Conservation (phyloP, 2,113 vertebrate genomes). For the Oenanthe melanoleuca region DNA sequence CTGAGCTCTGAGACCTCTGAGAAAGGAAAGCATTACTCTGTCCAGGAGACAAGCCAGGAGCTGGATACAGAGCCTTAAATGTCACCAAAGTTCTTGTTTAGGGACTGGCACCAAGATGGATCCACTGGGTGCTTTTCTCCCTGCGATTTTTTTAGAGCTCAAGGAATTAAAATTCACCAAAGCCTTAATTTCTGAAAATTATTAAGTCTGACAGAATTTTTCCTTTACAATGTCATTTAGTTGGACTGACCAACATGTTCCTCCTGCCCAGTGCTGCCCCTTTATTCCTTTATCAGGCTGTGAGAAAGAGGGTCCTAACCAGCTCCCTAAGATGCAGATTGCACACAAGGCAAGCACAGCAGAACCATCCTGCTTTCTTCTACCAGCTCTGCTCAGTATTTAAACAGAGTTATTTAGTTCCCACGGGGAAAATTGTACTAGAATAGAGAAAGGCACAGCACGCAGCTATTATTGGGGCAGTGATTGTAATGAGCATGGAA, state of each 20-base stretch:
- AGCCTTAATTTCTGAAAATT: neutral
- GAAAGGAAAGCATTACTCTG: neutral
- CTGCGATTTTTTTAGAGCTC: neutral
- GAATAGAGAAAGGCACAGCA: constrained; percentile 36
- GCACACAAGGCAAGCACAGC: neutral
- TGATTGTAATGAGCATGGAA: constrained; percentile 63
- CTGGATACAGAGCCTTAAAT: neutral
- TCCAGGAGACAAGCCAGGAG: neutral
- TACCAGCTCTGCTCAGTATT: constrained; percentile 37
- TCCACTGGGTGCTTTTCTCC: neutral
- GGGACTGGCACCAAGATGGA: neutral
- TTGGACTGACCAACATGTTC: neutral
- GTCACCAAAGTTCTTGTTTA: neutral
- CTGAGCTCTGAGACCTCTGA: neutral
- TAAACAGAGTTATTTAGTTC: constrained; percentile 42
- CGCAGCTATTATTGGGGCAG: constrained; percentile 40
- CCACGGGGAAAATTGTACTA: constrained; percentile 19
- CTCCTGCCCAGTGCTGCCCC: neutral
- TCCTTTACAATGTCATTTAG: neutral
- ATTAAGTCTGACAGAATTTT: neutral
- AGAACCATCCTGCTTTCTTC: neutral
- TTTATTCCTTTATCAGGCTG: neutral
- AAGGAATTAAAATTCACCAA: neutral
- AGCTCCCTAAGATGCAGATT: neutral
- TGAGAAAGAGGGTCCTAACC: neutral